These are phyloP conservation scores for Graptemys geographica DNA, from an alignment of 2,797 vertebrate genomes.

Conservation along the genomic window DNA sequence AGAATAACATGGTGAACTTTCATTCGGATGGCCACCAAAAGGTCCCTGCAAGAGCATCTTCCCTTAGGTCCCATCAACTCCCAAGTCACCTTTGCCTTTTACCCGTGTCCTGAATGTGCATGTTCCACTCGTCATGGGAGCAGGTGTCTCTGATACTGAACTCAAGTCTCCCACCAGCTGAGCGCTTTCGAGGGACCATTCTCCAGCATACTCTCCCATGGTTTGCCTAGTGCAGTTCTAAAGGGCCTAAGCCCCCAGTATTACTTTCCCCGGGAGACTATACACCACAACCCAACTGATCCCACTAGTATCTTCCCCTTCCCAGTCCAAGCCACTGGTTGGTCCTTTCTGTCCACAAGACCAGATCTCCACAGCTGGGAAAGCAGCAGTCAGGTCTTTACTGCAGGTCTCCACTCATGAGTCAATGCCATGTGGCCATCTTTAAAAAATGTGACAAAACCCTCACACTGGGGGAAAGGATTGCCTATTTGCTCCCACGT, in stretches of 20 bases:
- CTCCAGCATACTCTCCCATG: neutral
- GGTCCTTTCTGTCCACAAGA: neutral
- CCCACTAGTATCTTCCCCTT: neutral
- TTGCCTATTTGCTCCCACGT: fast-evolving
- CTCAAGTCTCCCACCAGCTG: neutral
- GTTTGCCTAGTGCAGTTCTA: neutral
- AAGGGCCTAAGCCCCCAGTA: neutral
- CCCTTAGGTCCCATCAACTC: neutral
- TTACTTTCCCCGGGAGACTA: neutral
- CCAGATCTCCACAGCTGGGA: neutral
- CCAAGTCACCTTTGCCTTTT: fast-evolving
- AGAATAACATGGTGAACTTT: neutral
- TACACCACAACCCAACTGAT: neutral
- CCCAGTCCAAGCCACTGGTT: neutral
- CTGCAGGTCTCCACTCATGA: neutral
- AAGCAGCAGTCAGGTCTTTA: neutral
- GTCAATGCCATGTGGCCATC: neutral
- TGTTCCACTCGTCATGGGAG: no score
- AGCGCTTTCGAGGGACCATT: neutral
- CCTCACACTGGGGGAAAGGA: neutral
- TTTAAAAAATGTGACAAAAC: neutral
- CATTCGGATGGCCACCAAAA: neutral
- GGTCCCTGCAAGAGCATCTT: neutral
- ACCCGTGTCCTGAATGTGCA: fast-evolving
- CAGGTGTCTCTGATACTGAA: neutral